Conservation (phyloP, 2,797 vertebrate genomes). For the Hoplostethus atlanticus region DNA sequence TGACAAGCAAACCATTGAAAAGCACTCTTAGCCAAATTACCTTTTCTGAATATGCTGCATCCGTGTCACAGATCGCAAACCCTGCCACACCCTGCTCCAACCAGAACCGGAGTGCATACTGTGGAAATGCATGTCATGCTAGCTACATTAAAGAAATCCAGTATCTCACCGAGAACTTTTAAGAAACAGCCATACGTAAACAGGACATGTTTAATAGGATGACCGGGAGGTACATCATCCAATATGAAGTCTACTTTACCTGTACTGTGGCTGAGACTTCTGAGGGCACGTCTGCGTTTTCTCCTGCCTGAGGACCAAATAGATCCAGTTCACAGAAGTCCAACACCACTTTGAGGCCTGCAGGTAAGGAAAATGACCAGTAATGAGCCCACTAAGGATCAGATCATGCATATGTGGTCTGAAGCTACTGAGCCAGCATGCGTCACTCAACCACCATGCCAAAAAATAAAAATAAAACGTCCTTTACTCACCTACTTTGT, state of each 20-base stretch:
- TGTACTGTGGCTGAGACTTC: conserved; percentile 43
- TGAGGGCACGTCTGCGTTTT: conserved; percentile 6
- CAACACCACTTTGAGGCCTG: conserved; percentile 83
- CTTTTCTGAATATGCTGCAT: conserved; percentile 76
- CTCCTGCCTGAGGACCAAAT: conserved; percentile 24
- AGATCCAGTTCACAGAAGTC: conserved; percentile 78
- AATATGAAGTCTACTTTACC: conserved; percentile 38
- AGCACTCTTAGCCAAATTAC: conserved; percentile 51
- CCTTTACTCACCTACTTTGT: conserved; percentile 68
- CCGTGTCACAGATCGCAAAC: conserved; percentile 83
- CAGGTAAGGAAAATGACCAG: conserved; percentile 11
- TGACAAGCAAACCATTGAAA: background rate
- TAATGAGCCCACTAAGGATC: background rate
- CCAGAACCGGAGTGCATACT: conserved; percentile 79
- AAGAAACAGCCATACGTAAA: background rate
- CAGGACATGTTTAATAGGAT: background rate
- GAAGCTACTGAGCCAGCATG: background rate
- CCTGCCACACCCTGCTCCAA: conserved; percentile 82
- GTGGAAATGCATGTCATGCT: background rate
- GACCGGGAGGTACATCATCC: background rate
- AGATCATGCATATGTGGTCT: no score
- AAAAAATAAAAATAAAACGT: background rate
- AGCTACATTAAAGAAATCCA: background rate
- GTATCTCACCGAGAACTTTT: background rate
- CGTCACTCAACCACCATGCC: background rate